These are phyloP conservation scores for Alectoris magna DNA, from an alignment of 2,797 vertebrate genomes.

Conservation along the genomic window DNA sequence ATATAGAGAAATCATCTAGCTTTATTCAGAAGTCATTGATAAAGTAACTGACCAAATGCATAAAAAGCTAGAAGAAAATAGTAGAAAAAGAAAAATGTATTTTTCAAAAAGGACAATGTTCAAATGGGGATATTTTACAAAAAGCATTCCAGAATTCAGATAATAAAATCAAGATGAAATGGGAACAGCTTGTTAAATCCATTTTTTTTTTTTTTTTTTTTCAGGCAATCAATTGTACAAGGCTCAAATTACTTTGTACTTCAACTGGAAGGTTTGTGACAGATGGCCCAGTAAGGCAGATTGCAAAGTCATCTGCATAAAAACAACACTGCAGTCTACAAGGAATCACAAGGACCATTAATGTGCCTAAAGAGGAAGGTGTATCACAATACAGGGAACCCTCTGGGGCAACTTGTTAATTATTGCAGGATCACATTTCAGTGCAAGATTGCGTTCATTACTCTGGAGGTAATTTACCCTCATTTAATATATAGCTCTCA, in stretches of 20 bases:
- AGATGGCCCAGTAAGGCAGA: conserved; percentile 39
- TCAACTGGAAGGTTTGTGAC: conserved; percentile 32
- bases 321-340: background rate
- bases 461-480: conserved; percentile 15
- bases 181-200: background rate
- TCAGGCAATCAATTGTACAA: background rate
- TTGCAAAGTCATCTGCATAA: background rate
- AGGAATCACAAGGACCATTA: conserved; percentile 20
- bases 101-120: background rate
- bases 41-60: background rate
- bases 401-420: conserved; percentile 42
- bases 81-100: background rate
- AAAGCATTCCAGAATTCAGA: background rate
- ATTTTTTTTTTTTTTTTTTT: background rate
- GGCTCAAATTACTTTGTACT: conserved; percentile 15
- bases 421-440: conserved; percentile 32
- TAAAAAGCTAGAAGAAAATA: background rate
- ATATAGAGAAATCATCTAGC: background rate
- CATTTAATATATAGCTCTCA: background rate
- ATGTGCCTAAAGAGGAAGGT: conserved; percentile 19
- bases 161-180: background rate
- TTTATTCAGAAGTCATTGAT: background rate
- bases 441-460: conserved; percentile 33
- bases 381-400: background rate
- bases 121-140: background rate